A percentile compares a stretch with the other conserved stretches of the same genome.
Evolutionary conservation across 1,140 invertebrate species (phyloP).

Genomic region (Drosophila ficusphila): DNA sequence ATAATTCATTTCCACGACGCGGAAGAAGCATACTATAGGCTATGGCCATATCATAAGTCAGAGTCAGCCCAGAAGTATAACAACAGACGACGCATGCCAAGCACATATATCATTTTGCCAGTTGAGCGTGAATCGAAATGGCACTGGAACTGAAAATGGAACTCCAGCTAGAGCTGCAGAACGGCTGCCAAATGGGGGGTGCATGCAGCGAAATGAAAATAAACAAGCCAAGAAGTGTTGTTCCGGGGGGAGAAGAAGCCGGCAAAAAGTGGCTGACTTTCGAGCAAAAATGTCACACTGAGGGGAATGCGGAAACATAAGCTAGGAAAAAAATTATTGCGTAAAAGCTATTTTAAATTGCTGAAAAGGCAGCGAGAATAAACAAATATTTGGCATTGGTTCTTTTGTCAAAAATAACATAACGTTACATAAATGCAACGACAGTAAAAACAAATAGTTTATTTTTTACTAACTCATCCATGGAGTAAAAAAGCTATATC

Average conservation of each 20-base stretch:
- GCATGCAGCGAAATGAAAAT: slow-evolving; percentile 63
- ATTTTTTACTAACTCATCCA: too few relatives aligned
- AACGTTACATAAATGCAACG: too few relatives aligned
- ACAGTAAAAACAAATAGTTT: too few relatives aligned
- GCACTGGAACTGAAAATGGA: background rate
- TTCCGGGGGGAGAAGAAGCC: background rate
- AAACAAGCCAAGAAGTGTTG: slow-evolving; percentile 42
- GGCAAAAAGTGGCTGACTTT: background rate
- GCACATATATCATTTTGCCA: slow-evolving; percentile 71
- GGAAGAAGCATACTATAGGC: background rate
- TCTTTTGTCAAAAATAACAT: too few relatives aligned
- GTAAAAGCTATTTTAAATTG: too few relatives aligned
- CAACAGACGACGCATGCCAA: slow-evolving; percentile 66
- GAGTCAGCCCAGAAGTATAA: slow-evolving; percentile 69
- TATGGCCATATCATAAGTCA: slow-evolving; percentile 54
- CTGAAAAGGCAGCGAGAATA: too few relatives aligned
- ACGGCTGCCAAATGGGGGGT: background rate
- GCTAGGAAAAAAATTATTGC: background rate
- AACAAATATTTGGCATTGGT: too few relatives aligned
- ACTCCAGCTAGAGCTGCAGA: background rate
- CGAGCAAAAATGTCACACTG: background rate
- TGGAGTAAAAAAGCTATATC: too few relatives aligned
- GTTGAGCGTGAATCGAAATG: slow-evolving; percentile 65
- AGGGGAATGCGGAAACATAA: background rate
- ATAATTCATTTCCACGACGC: slow-evolving; percentile 40